Percentiles rank a stretch among this genome's conserved stretches.
phyloP scores from a whole-genome alignment of 2,888 invertebrate genomes.

The Bruchidius siliquastri region DNA sequence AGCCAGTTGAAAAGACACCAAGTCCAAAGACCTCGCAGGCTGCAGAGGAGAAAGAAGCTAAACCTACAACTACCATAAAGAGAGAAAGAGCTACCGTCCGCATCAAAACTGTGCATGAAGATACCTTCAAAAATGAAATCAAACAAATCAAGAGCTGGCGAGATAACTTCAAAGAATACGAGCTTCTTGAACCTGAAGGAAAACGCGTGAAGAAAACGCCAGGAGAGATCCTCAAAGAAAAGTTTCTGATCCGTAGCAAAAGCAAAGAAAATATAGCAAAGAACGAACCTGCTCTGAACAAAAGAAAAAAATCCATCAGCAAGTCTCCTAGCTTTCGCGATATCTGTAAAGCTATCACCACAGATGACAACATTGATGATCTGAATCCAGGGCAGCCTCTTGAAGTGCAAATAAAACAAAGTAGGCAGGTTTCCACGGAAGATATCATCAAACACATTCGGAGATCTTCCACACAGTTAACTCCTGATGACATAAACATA shows the following conservation, averaged over 20 bases:
- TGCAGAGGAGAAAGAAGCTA: constrained; percentile 45
- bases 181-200: constrained; percentile 41
- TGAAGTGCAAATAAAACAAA: constrained; percentile 44
- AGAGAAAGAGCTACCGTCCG: constrained; percentile 71
- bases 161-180: constrained; percentile 57
- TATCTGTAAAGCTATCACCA: constrained; percentile 53
- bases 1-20: constrained; percentile 7
- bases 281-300: constrained; percentile 28
- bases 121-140: constrained; percentile 33
- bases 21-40: constrained; percentile 15
- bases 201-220: constrained; percentile 47
- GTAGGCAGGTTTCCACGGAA: constrained; percentile 37
- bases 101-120: constrained; percentile 58
- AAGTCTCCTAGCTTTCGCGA: constrained; percentile 52
- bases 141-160: constrained; percentile 52
- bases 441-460: constrained; percentile 44
- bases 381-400: constrained; percentile 51
- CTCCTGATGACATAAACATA: constrained; percentile 54
- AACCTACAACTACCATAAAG: constrained; percentile 52
- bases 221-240: constrained; percentile 72
- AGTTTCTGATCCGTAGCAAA: constrained; percentile 64
- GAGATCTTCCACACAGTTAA: constrained; percentile 55
- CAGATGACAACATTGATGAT: constrained; percentile 51
- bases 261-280: constrained; percentile 48
- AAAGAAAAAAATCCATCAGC: constrained; percentile 21